Evolutionary conservation across 2,797 vertebrate species (phyloP).

Genomic region (Ctenopoma kingsleyae): DNA sequence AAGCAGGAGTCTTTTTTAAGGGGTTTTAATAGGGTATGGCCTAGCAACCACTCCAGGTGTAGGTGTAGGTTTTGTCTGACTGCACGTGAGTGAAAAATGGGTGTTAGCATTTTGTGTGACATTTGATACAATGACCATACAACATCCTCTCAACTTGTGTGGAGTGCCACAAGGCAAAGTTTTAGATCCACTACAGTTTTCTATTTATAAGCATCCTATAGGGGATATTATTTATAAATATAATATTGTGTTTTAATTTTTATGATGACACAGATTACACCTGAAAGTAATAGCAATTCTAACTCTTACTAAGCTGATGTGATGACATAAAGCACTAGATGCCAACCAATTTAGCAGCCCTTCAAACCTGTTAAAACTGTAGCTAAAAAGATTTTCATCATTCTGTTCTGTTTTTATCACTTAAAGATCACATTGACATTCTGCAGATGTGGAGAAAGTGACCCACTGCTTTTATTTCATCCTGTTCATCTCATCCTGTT

Average conservation of each 20-base stretch:
- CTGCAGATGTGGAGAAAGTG: not conserved
- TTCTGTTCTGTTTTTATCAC: not conserved
- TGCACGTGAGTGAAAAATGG: not conserved
- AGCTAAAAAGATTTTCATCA: not conserved
- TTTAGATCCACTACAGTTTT: slow-evolving; percentile 16
- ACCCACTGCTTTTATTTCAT: not conserved
- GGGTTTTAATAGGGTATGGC: not conserved
- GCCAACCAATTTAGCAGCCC: not conserved
- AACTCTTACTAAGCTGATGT: not conserved
- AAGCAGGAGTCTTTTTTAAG: not conserved
- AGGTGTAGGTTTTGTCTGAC: slow-evolving; percentile 4
- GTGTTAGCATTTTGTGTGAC: no score
- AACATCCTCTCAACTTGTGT: not conserved
- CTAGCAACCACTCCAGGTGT: not conserved
- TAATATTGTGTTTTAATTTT: not conserved
- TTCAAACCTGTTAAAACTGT: not conserved
- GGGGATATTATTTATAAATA: slow-evolving; percentile 9
- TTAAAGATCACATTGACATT: not conserved
- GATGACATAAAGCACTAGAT: not conserved
- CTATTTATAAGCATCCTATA: not conserved
- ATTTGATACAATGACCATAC: not conserved
- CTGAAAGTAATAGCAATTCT: not conserved
- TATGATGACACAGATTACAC: no score
- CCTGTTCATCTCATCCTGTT: no score
- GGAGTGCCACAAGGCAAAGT: slow-evolving; percentile 9